Conservation (phyloP, 64 coral and sea anemone genomes). For the Platygyra sinensis region DNA sequence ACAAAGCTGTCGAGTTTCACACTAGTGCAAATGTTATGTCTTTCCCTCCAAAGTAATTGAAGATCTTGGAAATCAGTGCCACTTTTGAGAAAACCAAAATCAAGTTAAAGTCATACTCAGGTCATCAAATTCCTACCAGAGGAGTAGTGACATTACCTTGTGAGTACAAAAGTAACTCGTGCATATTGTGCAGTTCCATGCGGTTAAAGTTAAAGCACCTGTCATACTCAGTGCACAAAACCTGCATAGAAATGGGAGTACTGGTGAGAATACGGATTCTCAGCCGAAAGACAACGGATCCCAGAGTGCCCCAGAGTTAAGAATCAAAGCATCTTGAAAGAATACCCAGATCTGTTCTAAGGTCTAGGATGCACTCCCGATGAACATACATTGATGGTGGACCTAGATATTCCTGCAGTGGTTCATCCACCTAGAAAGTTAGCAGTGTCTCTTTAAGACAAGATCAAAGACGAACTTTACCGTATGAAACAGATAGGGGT, state of each 20-base stretch:
- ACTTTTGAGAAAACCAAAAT: not conserved
- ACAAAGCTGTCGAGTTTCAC: conserved; percentile 1
- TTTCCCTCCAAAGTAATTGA: not conserved
- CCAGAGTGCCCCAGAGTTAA: not conserved
- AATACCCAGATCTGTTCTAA: conserved; percentile 45
- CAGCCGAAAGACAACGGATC: not conserved
- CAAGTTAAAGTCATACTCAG: not conserved
- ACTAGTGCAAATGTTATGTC: conserved; percentile 36
- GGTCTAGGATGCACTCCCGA: conserved; percentile 25
- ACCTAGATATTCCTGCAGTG: not conserved
- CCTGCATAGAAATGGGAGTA: conserved; percentile 44
- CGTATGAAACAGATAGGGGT: conserved; percentile 38
- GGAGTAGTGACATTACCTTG: conserved; percentile 11
- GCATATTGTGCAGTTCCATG: not conserved
- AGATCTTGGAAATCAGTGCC: no score
- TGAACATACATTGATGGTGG: conserved; percentile 10
- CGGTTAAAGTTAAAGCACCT: conserved; percentile 21
- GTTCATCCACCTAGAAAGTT: conserved; percentile 25
- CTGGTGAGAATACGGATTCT: not conserved
- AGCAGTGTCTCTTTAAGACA: not conserved
- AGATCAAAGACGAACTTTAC: conserved; percentile 50
- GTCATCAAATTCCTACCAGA: conserved; percentile 3
- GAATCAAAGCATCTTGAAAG: not conserved
- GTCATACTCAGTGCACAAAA: conserved; percentile 29
- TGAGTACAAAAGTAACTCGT: conserved; percentile 8